These are phyloP conservation scores for Protomyctophum bolini DNA, from an alignment of 2,113 vertebrate species.

Conservation along the genomic window DNA sequence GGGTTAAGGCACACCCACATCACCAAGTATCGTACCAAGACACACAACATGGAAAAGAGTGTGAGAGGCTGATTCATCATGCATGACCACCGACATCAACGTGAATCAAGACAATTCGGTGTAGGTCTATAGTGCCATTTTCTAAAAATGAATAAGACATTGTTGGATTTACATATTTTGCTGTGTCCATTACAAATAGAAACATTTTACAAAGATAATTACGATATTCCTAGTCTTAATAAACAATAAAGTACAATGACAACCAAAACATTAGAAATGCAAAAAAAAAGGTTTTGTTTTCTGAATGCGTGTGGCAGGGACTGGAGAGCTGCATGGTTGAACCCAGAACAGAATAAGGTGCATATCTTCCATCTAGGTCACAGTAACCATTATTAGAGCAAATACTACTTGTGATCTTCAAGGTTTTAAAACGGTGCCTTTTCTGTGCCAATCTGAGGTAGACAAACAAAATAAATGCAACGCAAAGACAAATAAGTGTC, in stretches of 20 bases:
- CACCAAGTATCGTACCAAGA: conserved; percentile 73
- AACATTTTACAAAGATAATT: conserved; percentile 81
- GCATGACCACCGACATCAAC: conserved; percentile 77
- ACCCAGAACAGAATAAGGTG: conserved; percentile 59
- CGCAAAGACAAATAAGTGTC: conserved; percentile 17
- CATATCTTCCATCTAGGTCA: conserved; percentile 49
- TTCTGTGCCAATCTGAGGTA: conserved; percentile 74
- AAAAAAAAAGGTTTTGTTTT: conserved; percentile 32
- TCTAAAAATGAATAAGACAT: conserved; percentile 67
- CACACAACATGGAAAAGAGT: conserved; percentile 37
- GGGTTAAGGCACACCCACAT: conserved; percentile 88
- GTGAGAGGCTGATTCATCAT: conserved; percentile 69
- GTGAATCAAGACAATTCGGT: conserved; percentile 77
- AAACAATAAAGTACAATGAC: conserved; percentile 39
- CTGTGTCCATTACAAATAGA: conserved; percentile 79
- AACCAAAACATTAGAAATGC: conserved; percentile 38
- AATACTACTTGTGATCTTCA: conserved; percentile 37
- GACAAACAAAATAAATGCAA: conserved; percentile 60
- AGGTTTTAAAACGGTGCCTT: conserved; percentile 61
- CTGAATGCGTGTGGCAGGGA: conserved; percentile 41
- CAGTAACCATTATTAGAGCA: conserved; percentile 43
- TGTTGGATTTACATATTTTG: conserved; percentile 70
- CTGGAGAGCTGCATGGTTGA: conserved; percentile 13
- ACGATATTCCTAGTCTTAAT: conserved; percentile 53
- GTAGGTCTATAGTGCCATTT: conserved; percentile 65